Percentiles rank a stretch among this genome's conserved stretches.
These are phyloP conservation scores for Phaethon lepturus DNA, from an alignment of 2,113 vertebrate genomes.

Conservation along the genomic window DNA sequence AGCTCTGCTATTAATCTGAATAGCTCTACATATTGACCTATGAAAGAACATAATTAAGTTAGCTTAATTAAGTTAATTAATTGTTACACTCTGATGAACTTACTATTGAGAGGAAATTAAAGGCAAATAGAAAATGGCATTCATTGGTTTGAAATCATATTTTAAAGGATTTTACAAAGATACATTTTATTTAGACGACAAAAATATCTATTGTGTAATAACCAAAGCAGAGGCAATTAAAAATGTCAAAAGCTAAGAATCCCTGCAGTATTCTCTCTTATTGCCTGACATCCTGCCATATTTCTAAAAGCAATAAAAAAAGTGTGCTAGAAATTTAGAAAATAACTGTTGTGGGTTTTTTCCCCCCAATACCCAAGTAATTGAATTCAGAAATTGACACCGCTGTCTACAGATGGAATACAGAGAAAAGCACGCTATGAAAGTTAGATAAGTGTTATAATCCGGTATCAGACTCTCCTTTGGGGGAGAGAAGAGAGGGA, in stretches of 20 bases:
- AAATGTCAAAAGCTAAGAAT: conserved; percentile 49
- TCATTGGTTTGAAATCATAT: conserved; percentile 78
- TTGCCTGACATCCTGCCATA: neutral
- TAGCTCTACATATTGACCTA: conserved; percentile 83
- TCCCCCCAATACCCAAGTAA: neutral
- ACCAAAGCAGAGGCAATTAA: conserved; percentile 44
- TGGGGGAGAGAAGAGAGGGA: neutral
- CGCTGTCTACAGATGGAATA: neutral
- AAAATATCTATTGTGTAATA: conserved; percentile 52
- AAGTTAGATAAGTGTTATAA: neutral
- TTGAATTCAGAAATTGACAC: neutral
- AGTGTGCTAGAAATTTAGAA: neutral
- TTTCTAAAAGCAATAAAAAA: conserved; percentile 22
- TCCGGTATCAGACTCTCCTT: neutral
- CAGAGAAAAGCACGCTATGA: neutral
- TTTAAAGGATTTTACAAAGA: conserved; percentile 72
- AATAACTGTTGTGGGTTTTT: neutral
- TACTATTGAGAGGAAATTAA: conserved; percentile 85
- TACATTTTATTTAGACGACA: conserved; percentile 53
- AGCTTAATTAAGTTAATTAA: conserved; percentile 91
- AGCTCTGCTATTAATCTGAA: conserved; percentile 83
- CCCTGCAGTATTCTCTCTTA: neutral
- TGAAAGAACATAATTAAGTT: conserved; percentile 88
- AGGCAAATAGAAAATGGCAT: conserved; percentile 86
- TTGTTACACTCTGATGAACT: conserved; percentile 84